Evolutionary conservation across 2,113 vertebrate species (phyloP), one percentile per base, ranked within the genome.

Genomic region (Machaerirhynchus nigripectus): DNA sequence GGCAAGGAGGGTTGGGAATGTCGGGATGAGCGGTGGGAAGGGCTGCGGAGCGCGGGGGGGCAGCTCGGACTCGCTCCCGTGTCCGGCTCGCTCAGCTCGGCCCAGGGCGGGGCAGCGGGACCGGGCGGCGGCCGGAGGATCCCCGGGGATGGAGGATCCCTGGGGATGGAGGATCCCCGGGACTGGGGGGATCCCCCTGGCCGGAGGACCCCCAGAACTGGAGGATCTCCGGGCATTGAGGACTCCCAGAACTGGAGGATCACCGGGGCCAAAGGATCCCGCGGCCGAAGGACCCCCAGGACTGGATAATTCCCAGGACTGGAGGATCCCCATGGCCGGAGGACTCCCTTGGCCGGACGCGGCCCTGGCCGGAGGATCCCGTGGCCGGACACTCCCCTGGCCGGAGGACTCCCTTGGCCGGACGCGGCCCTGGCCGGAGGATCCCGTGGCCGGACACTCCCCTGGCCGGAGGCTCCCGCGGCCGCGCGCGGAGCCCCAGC

Each of bases 401-500:
- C 46, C 12, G 13, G 20, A 53, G 35, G 20, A 9, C 40, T 42
- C 13, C 44, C 30, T 5, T 6, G 28, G 17, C 52, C 6, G 6
- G 42, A 11, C 61, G n/a, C n/a, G n/a, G n/a, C n/a, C n/a, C n/a
- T n/a, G n/a, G n/a, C n/a, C n/a, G n/a, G n/a, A n/a, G 17, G 14
- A 14, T 49, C n/a, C 60, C 20, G 2, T 12, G 61, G 39, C 40
- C 24, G 20, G 24, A 64, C 13, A 19, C 4, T 42, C 61, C 33
- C 21, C 2, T 13, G 59, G 35, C 39, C 30, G 17, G 23, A 44
- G 13, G 30, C 7, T 65, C 40, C 70, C 75, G 27, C 2, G 75
- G 76, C 86, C 86, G 86, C 4, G n/a, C 84, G 46, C 60, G 24
- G 63, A 44, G 63, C 96, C 94, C 13, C 97, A 26, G 82, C 88